Conservation (phyloP, 2,113 vertebrate species). For the Hoplias malabaricus region DNA sequence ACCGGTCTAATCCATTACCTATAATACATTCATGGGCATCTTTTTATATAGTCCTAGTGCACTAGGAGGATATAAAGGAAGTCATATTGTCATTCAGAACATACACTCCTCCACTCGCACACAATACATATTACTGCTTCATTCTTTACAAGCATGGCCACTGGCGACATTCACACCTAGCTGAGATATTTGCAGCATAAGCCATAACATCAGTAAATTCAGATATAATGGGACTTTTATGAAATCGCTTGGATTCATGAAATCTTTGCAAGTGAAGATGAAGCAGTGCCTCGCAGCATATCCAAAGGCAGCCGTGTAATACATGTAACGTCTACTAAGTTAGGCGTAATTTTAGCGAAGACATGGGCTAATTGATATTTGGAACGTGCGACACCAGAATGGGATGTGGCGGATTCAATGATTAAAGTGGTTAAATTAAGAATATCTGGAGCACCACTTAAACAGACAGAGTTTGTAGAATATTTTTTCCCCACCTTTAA, state of each 20-base stretch:
- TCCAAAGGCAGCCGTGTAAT: conserved; percentile 44
- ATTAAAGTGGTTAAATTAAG: conserved; percentile 38
- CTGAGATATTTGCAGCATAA: conserved; percentile 63
- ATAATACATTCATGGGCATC: conserved; percentile 54
- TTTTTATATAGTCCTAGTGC: conserved; percentile 54
- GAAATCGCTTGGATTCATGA: conserved; percentile 63
- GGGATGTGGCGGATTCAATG: conserved; percentile 29
- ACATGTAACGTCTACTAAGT: conserved; percentile 37
- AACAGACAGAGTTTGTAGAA: conserved; percentile 3
- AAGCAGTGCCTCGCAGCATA: conserved; percentile 44
- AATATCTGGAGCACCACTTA: conserved; percentile 23
- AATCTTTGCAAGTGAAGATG: conserved; percentile 54
- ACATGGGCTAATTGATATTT: conserved; percentile 46
- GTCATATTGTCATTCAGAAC: conserved; percentile 54
- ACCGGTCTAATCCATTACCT: conserved; percentile 45
- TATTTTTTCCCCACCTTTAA: conserved; percentile 19
- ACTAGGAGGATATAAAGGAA: conserved; percentile 48
- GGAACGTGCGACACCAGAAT: neutral
- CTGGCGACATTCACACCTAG: conserved; percentile 61
- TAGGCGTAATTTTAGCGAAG: conserved; percentile 37
- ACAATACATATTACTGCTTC: conserved; percentile 51
- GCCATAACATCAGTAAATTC: conserved; percentile 63
- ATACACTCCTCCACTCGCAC: conserved; percentile 32
- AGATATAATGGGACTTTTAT: conserved; percentile 65
- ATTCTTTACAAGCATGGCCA: conserved; percentile 61